These are phyloP conservation scores for Bimastos eiseni DNA, from an alignment of 2,888 invertebrate genomes.

Conservation along the genomic window DNA sequence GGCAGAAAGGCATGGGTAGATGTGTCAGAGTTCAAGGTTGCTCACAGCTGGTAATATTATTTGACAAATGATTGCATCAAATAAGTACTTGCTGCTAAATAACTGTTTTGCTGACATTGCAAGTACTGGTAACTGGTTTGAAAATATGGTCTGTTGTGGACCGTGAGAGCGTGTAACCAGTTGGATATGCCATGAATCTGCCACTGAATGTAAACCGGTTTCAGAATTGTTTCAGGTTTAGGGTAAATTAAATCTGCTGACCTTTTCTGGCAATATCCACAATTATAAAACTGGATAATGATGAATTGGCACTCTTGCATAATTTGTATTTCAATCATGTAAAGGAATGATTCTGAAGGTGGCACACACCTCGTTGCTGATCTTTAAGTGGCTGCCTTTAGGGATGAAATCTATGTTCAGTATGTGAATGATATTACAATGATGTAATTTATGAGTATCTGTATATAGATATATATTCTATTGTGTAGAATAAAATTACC, in stretches of 20 bases:
- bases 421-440: neutral
- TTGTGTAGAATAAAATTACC: neutral
- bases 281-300: neutral
- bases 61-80: neutral
- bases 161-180: neutral
- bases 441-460: slow-evolving; percentile 5
- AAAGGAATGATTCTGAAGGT: neutral
- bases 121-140: neutral
- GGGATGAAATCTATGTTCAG: neutral
- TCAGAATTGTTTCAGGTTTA: neutral
- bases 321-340: too few species aligned
- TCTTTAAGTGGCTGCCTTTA: neutral
- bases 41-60: neutral
- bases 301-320: neutral
- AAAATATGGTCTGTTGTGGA: neutral
- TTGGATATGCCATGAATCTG: neutral
- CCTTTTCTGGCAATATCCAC: too few species aligned
- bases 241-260: neutral
- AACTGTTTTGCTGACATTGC: too few species aligned
- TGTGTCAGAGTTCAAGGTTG: neutral
- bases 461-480: neutral
- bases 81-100: neutral
- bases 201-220: neutral
- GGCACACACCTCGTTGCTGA: neutral
- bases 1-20: neutral